phyloP scores from a whole-genome alignment of 1,140 invertebrate species.

The Drosophila novamexicana region DNA sequence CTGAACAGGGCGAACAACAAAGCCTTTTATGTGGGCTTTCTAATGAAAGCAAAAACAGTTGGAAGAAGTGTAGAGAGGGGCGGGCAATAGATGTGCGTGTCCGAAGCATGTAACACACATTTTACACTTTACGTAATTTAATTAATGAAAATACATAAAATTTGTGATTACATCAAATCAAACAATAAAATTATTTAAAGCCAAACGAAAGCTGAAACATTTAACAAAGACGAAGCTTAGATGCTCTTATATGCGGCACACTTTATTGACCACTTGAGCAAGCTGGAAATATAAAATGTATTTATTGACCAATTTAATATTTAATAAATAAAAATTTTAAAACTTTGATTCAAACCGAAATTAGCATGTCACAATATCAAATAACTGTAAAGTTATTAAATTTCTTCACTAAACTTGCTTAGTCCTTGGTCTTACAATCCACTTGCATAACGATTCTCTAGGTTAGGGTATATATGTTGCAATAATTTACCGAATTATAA shows the following conservation, averaged over 20 bases:
- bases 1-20: constrained; percentile 25
- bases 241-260: constrained; percentile 16
- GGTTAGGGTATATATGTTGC: constrained; percentile 41
- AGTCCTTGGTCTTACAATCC: constrained; percentile 4
- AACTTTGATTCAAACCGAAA: background rate
- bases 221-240: constrained; percentile 36
- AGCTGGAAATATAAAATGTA: no score
- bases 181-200: constrained; percentile 24
- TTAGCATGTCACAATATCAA: background rate
- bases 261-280: no score
- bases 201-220: constrained; percentile 27
- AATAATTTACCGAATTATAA: constrained; percentile 72
- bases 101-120: constrained; percentile 52
- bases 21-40: constrained; percentile 62
- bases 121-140: constrained; percentile 76
- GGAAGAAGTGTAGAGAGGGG: background rate
- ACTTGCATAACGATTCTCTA: constrained; percentile 28
- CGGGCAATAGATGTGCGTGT: constrained; percentile 59
- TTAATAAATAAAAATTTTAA: no score
- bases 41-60: constrained; percentile 70
- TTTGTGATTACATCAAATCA: constrained; percentile 57
- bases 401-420: background rate
- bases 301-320: background rate
- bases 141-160: constrained; percentile 73
- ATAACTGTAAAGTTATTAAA: constrained; percentile 4